A percentile compares a stretch with the other conserved stretches of the same genome.
These are phyloP conservation scores for Chionis minor DNA, from an alignment of 2,113 vertebrate genomes.

Conservation along the genomic window DNA sequence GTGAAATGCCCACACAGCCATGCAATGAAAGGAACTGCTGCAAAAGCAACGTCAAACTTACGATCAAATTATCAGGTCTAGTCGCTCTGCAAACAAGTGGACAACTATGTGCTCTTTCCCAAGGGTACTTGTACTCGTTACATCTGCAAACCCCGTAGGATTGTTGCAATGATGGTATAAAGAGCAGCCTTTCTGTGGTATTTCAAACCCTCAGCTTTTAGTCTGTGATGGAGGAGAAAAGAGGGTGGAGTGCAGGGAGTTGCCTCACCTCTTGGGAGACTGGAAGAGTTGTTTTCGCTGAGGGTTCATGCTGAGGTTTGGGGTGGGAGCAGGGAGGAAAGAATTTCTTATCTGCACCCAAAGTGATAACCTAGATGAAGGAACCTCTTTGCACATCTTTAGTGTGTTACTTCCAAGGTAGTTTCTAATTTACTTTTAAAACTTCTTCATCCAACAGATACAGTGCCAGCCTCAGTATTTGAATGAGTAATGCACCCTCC, in stretches of 20 bases:
- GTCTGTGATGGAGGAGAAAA: not conserved
- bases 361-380: constrained; percentile 2
- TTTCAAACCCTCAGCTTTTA: not conserved
- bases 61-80: not conserved
- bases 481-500: not conserved
- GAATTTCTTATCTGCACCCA: constrained; percentile 15
- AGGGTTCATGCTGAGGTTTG: not conserved
- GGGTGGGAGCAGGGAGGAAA: not conserved
- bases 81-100: not conserved
- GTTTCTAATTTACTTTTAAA: not conserved
- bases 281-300: not conserved
- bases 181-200: not conserved
- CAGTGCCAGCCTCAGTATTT: not conserved
- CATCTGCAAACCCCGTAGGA: not conserved
- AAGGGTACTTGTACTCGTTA: not conserved
- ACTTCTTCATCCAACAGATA: not conserved
- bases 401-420: not conserved
- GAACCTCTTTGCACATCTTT: not conserved
- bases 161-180: not conserved
- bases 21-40: not conserved
- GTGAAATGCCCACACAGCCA: not conserved
- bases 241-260: not conserved
- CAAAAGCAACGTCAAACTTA: not conserved
- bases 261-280: not conserved
- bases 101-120: not conserved